Conservation (phyloP, 2,888 invertebrate species). For the Sclerodermus sp. region DNA sequence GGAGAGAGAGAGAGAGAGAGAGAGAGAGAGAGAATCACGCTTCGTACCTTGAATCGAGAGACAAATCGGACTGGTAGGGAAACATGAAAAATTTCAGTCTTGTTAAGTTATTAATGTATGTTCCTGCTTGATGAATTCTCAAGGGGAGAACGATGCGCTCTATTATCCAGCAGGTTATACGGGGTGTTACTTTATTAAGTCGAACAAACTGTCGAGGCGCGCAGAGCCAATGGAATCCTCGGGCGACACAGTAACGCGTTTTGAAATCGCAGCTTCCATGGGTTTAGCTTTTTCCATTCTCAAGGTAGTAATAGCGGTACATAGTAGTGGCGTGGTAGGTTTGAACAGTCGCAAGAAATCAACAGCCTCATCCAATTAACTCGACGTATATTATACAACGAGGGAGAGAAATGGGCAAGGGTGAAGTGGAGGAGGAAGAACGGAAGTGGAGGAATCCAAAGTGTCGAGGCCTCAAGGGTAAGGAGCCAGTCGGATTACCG, state of each 20-base stretch:
- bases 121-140: too few species aligned
- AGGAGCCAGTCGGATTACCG: slow-evolving; percentile 18
- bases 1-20: too few species aligned
- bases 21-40: too few species aligned
- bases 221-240: not conserved
- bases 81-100: too few species aligned
- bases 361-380: slow-evolving; percentile 38
- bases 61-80: too few species aligned
- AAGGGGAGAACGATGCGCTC: too few species aligned
- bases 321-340: not conserved
- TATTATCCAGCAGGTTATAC: too few species aligned
- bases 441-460: slow-evolving; percentile 7
- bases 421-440: slow-evolving; percentile 17
- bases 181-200: too few species aligned
- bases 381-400: slow-evolving; percentile 20
- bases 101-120: too few species aligned
- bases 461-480: slow-evolving; percentile 7
- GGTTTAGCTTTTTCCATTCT: slow-evolving; percentile 17
- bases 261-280: slow-evolving; percentile 20
- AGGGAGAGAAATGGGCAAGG: slow-evolving; percentile 21
- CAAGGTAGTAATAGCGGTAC: too few species aligned
- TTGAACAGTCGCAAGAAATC: slow-evolving; percentile 23
- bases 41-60: too few species aligned
- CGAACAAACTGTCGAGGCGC: too few species aligned
- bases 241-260: slow-evolving; percentile 14